A percentile compares a stretch with the other conserved stretches of the same genome.
phyloP scores from a whole-genome alignment of 1,140 invertebrate species.

The Calliopsis andreniformis region DNA sequence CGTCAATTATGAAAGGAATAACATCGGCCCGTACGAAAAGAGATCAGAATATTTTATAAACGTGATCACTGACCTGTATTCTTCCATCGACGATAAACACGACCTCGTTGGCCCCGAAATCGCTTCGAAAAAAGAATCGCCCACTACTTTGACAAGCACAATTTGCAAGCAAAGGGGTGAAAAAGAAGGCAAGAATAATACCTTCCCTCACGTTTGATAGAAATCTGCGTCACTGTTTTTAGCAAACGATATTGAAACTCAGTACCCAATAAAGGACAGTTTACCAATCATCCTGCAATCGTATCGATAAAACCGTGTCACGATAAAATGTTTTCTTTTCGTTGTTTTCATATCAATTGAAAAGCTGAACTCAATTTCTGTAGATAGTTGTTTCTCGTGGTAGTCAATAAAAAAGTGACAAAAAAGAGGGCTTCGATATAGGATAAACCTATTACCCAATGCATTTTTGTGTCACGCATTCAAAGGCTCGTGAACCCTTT shows the following conservation, averaged over 20 bases:
- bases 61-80: constrained; percentile 1
- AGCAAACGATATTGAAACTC: constrained; percentile 41
- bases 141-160: too few relatives aligned
- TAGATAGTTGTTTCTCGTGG: too few relatives aligned
- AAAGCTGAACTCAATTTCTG: background rate
- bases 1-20: constrained; percentile 57
- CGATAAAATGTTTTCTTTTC: background rate
- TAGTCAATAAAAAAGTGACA: background rate
- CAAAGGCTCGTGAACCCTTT: too few relatives aligned
- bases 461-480: too few relatives aligned
- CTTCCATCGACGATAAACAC: background rate
- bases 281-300: background rate
- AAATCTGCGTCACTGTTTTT: too few relatives aligned
- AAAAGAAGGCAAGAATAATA: too few relatives aligned
- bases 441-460: background rate
- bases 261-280: constrained; percentile 5
- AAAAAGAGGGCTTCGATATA: background rate
- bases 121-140: background rate
- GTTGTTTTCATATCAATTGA: background rate
- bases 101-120: background rate
- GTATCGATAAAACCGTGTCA: constrained; percentile 16
- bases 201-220: too few relatives aligned
- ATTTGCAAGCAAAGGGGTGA: too few relatives aligned
- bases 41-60: constrained; percentile 26
- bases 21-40: constrained; percentile 16